phyloP scores from a whole-genome alignment of 2,113 vertebrate species.

The Terrapene triunguis region DNA sequence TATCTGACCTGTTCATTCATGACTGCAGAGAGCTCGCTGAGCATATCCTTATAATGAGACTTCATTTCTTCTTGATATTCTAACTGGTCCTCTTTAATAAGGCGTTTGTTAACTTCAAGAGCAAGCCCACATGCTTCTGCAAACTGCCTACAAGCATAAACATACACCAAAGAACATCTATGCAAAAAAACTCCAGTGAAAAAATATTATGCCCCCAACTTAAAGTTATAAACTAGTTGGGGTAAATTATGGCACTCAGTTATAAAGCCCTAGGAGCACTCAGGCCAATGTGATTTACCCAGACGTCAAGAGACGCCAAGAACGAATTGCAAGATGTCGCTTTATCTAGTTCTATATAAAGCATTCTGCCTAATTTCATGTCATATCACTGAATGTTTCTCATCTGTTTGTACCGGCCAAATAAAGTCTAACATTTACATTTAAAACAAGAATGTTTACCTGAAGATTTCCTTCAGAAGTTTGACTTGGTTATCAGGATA shows the following conservation, averaged over 20 bases:
- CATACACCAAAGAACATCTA: background rate
- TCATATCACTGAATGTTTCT: background rate
- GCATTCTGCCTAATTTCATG: background rate
- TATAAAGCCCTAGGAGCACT: background rate
- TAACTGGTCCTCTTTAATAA: conserved; percentile 98
- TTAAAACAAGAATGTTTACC: conserved; percentile 79
- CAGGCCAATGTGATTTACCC: background rate
- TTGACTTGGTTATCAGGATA: conserved; percentile 99
- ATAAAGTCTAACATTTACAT: background rate
- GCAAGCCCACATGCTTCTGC: conserved; percentile 97
- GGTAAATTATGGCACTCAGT: background rate
- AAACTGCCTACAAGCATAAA: conserved; percentile 87
- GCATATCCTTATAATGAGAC: conserved; percentile 96
- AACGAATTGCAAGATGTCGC: background rate
- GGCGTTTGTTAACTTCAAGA: conserved; percentile 93
- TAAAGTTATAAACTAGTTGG: background rate
- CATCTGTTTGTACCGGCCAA: background rate
- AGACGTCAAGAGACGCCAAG: background rate
- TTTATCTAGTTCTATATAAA: background rate
- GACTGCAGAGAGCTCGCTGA: conserved; percentile 90
- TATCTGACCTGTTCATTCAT: conserved; percentile 96
- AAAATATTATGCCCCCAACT: background rate
- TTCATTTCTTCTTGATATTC: conserved; percentile 99
- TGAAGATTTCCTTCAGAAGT: conserved; percentile 97
- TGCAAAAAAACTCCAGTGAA: background rate